Evolutionary conservation across 2,888 invertebrate genomes (phyloP).

Genomic region (Brachypalpus laphriformis): DNA sequence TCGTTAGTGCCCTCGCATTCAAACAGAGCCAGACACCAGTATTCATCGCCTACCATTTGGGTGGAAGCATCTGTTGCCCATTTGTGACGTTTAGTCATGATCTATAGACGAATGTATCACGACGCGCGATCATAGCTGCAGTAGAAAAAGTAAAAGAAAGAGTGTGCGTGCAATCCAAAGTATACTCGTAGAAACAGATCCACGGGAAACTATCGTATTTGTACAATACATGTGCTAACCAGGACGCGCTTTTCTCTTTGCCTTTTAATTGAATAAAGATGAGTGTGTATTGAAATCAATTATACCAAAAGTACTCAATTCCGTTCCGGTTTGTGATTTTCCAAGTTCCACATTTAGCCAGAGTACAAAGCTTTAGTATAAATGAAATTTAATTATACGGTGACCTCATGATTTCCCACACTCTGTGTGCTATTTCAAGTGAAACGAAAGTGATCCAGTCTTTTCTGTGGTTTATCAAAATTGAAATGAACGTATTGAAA

Average conservation of each 20-base stretch:
- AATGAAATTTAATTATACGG: conserved; percentile 28
- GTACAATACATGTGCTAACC: conserved; percentile 31
- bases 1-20: conserved; percentile 29
- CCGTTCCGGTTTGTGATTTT: conserved; percentile 56
- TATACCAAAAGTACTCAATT: conserved; percentile 21
- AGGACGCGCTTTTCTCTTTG: conserved; percentile 53
- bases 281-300: not conserved
- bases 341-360: conserved; percentile 22
- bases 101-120: conserved; percentile 61
- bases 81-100: conserved; percentile 67
- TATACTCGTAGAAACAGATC: not conserved
- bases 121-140: conserved; percentile 46
- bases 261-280: not conserved
- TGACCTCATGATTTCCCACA: conserved; percentile 61
- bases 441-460: conserved; percentile 42
- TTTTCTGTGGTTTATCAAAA: not conserved
- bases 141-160: conserved; percentile 9
- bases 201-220: conserved; percentile 24
- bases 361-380: conserved; percentile 22
- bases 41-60: conserved; percentile 22
- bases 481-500: not conserved
- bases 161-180: not conserved
- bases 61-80: conserved; percentile 59
- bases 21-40: conserved; percentile 19
- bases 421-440: conserved; percentile 45